Evolutionary conservation across 1,140 invertebrate species (phyloP).

Genomic region (Conus ventricosus): DNA sequence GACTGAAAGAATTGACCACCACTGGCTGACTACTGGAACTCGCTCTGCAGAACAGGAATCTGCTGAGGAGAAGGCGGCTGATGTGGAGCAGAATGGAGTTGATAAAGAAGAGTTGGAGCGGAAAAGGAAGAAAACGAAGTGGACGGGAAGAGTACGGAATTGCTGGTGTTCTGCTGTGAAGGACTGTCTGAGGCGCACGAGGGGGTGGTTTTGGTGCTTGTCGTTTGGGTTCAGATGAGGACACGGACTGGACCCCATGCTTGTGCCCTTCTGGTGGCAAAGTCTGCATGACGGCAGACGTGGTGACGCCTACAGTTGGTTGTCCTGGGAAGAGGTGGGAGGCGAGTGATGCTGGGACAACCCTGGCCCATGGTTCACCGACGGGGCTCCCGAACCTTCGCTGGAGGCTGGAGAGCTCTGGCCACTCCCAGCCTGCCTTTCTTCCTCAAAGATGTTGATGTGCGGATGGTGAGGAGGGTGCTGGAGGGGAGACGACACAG

Average conservation of each 20-base stretch:
- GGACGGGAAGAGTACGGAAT: neutral
- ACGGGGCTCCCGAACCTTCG: conserved; percentile 50
- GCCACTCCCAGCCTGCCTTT: conserved; percentile 69
- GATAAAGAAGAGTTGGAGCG: neutral
- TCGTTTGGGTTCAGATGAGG: neutral
- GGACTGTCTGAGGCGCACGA: conserved; percentile 19
- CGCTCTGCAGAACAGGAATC: neutral
- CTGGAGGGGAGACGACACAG: neutral
- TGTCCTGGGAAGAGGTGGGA: neutral
- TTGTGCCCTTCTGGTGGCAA: neutral
- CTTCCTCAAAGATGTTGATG: conserved; percentile 63
- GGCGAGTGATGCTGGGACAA: neutral
- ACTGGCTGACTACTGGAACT: neutral
- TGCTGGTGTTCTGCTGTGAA: neutral
- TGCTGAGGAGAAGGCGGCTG: too few relatives aligned
- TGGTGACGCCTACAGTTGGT: neutral
- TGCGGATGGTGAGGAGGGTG: conserved; percentile 47
- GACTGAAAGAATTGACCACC: neutral
- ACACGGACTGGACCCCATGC: neutral
- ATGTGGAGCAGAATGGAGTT: neutral
- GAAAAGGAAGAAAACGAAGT: neutral
- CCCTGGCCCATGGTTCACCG: conserved; percentile 31
- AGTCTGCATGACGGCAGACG: neutral
- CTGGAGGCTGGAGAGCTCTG: conserved; percentile 71
- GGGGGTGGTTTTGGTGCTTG: conserved; percentile 20